Evolutionary conservation across 2,888 invertebrate genomes (phyloP).

Genomic region (Criorhina ranunculi): DNA sequence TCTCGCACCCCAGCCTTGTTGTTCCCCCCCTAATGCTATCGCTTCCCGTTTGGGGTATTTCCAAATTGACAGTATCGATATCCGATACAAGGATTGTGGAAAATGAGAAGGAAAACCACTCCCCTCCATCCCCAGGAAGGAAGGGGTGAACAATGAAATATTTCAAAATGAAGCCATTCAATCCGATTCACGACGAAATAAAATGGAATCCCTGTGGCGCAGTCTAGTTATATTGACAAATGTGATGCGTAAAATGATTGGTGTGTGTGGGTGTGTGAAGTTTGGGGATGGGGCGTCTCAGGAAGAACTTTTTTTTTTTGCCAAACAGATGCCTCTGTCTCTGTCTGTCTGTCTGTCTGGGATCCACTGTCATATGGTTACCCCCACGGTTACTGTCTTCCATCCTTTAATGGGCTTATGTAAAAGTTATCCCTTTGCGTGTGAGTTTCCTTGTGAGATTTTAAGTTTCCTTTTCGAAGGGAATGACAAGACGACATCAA

Average conservation of each 20-base stretch:
- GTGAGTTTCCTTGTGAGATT: slow-evolving; percentile 4
- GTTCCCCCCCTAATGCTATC: neutral
- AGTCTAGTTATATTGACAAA: slow-evolving; percentile 12
- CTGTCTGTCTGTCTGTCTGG: neutral
- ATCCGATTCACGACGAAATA: neutral
- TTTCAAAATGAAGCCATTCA: slow-evolving; percentile 15
- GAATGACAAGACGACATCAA: slow-evolving; percentile 26
- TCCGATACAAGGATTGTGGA: neutral
- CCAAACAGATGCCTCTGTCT: slow-evolving; percentile 25
- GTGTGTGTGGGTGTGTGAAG: too few relatives aligned
- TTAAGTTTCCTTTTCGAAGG: slow-evolving; percentile 2
- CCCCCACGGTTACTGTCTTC: neutral
- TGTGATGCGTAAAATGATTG: slow-evolving; percentile 28
- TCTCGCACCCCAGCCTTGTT: neutral
- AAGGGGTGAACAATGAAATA: neutral
- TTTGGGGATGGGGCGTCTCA: neutral
- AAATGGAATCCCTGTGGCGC: neutral
- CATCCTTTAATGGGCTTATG: neutral
- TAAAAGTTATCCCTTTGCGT: slow-evolving; percentile 22
- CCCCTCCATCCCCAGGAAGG: neutral
- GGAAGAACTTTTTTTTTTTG: neutral
- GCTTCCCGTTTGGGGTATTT: slow-evolving; percentile 1
- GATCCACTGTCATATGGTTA: slow-evolving; percentile 11
- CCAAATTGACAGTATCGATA: slow-evolving; percentile 14
- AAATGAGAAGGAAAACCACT: neutral